These are phyloP conservation scores for Rhabdomys pumilio DNA, from an alignment of 2,797 vertebrate genomes.

Conservation along the genomic window DNA sequence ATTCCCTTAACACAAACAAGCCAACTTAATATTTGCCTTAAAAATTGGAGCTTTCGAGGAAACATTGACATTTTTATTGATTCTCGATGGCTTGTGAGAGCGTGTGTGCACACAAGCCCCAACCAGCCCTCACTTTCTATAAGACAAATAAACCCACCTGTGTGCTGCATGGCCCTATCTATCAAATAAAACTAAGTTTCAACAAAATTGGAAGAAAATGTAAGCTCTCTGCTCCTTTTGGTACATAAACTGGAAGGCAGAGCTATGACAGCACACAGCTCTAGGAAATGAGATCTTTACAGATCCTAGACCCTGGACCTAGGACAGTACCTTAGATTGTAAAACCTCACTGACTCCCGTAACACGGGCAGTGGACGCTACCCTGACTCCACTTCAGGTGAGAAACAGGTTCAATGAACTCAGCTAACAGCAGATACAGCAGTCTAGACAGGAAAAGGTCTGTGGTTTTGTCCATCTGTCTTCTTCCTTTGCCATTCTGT, in stretches of 20 bases:
- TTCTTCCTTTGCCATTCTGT: background rate
- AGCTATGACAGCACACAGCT: too few relatives aligned
- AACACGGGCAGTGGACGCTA: background rate
- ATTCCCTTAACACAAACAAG: conserved; percentile 60
- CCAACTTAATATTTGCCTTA: conserved; percentile 42
- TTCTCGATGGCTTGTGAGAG: background rate
- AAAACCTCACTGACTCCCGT: background rate
- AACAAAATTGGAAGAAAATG: background rate
- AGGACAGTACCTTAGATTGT: background rate
- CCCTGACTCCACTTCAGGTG: background rate
- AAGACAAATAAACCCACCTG: background rate
- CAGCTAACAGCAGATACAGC: background rate
- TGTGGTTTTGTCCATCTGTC: background rate
- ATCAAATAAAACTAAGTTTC: background rate
- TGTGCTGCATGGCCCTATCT: background rate
- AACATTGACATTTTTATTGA: conserved; percentile 10
- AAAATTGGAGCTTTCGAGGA: conserved; percentile 47
- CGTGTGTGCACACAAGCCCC: background rate
- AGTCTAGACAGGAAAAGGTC: too few relatives aligned
- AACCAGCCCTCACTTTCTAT: background rate
- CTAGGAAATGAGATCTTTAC: too few relatives aligned
- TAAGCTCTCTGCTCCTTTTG: background rate
- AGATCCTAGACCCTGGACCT: background rate
- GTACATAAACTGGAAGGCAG: background rate
- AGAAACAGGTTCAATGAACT: background rate